phyloP scores from a whole-genome alignment of 2,113 vertebrate species.

The human (Homo sapiens) region DNA sequence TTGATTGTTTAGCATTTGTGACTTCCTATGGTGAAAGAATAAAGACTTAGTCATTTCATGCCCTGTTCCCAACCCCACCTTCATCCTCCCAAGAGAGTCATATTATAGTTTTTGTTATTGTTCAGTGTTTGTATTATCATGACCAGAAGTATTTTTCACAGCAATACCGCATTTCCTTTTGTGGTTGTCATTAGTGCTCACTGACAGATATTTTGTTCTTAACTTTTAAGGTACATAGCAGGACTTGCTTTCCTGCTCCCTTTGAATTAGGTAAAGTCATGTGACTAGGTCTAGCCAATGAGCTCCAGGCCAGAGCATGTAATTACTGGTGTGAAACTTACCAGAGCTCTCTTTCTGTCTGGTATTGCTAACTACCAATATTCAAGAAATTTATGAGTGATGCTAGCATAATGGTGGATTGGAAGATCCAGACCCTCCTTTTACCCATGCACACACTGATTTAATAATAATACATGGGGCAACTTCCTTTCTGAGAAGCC shows the following conservation, averaged over 20 bases:
- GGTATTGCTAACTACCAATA: rapidly evolving
- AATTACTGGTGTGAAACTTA: background rate
- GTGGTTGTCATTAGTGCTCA: too few species aligned
- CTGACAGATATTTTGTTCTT: background rate
- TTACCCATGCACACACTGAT: too few species aligned
- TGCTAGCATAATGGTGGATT: background rate
- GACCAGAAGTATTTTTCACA: background rate
- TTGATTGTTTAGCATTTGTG: background rate
- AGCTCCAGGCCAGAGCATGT: background rate
- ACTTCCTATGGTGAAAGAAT: background rate
- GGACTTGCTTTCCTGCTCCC: background rate
- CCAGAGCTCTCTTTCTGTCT: background rate
- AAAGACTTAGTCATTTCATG: background rate
- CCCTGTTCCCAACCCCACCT: rapidly evolving
- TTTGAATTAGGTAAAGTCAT: background rate
- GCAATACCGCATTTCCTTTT: background rate
- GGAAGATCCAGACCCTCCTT: background rate
- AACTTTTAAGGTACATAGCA: background rate
- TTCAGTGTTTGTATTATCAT: too few species aligned
- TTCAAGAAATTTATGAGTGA: background rate
- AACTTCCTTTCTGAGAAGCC: background rate
- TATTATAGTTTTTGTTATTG: background rate
- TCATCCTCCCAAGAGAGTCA: background rate
- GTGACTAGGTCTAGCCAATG: background rate
- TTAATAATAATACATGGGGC: background rate